phyloP scores from a whole-genome alignment of 2,113 vertebrate species.

The Lamprotornis superbus region DNA sequence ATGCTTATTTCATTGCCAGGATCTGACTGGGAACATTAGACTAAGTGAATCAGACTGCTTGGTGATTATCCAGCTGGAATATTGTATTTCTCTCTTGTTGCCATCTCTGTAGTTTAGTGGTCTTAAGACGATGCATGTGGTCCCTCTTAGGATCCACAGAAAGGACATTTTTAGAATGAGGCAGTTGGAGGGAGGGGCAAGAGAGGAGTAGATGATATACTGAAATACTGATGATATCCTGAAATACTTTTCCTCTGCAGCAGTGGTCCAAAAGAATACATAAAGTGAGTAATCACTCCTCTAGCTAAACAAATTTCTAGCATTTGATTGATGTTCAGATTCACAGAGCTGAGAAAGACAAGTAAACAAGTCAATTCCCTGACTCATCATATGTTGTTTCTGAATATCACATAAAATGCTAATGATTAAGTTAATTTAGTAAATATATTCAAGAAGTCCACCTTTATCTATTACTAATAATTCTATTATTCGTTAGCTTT shows the following conservation, averaged over 20 bases:
- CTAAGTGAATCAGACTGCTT: conserved; percentile 60
- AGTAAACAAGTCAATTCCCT: conserved; percentile 25
- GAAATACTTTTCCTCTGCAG: background rate
- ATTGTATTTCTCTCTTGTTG: conserved; percentile 24
- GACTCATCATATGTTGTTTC: background rate
- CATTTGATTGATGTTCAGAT: conserved; percentile 25
- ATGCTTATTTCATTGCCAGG: conserved; percentile 50
- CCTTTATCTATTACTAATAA: background rate
- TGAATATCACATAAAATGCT: background rate
- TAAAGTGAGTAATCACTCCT: background rate
- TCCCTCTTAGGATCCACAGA: background rate
- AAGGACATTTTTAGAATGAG: background rate
- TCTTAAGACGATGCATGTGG: background rate
- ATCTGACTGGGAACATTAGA: conserved; percentile 57
- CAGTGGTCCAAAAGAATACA: background rate
- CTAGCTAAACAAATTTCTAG: background rate
- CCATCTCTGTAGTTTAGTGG: conserved; percentile 17
- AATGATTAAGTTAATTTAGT: conserved; percentile 35
- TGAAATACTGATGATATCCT: too few species aligned
- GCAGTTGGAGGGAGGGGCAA: background rate
- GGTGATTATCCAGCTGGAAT: conserved; percentile 54
- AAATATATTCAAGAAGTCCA: background rate
- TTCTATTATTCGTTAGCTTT: background rate
- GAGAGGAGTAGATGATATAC: background rate
- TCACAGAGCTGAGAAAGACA: background rate